These are phyloP conservation scores for Panagrolaimus sp. DNA, from an alignment of 1,140 invertebrate species.

Conservation along the genomic window DNA sequence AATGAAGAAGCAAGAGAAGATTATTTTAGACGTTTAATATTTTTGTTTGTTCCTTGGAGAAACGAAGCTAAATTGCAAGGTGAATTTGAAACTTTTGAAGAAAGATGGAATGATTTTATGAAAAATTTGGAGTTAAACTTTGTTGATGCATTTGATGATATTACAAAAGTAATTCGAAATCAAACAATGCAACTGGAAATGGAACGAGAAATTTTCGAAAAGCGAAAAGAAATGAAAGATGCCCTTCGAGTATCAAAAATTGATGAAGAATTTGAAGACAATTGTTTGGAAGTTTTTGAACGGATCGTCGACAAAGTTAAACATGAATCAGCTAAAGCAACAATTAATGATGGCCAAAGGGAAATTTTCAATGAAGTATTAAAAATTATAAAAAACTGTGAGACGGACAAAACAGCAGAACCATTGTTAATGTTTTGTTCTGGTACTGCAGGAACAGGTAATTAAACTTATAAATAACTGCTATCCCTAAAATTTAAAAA, in stretches of 20 bases:
- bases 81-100: not conserved
- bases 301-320: not conserved
- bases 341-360: not conserved
- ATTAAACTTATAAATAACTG: no score
- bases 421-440: not conserved
- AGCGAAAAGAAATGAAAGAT: not conserved
- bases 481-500: no score
- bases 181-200: not conserved
- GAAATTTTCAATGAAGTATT: not conserved
- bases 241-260: not conserved
- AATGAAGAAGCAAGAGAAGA: not conserved
- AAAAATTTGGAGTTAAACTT: not conserved
- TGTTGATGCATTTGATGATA: not conserved
- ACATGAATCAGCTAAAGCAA: not conserved
- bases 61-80: not conserved
- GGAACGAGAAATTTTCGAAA: not conserved
- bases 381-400: not conserved
- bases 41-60: not conserved
- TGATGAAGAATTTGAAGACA: not conserved
- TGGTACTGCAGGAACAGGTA: conserved; percentile 4
- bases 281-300: not conserved
- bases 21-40: not conserved
- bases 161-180: not conserved
- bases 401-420: not conserved
- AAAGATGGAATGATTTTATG: not conserved